Evolutionary conservation across 92 coral and sea anemone genomes (phyloP), one percentile per base, ranked within the genome.

Genomic region (Epizoanthus fatuus): DNA sequence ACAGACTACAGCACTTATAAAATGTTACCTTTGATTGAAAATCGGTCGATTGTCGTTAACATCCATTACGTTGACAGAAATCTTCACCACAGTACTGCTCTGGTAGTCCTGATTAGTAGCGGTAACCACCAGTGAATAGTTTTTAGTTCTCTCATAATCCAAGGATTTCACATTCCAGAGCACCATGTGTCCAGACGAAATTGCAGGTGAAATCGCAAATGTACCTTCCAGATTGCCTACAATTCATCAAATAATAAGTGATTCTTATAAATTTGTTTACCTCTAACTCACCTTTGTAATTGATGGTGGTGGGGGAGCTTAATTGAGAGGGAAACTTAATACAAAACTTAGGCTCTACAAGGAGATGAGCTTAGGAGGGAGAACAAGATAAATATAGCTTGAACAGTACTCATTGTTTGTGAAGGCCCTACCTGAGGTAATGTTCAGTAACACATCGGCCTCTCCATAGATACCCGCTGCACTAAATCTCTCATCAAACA

Each of bases 31-130:
- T 74, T 13, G 63, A 7, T 54, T 54, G 79, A 73, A 73, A 16
- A 72, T 49, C 7, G 77, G 77, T 8, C 58, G 62, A 58, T 72
- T 72, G 59, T 72, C 77, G 62, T 72, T 73, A 54, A 73, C 9
- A 14, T 73, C 79, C 16, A 29, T 25, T 32, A 73, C 53, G 47
- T 73, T 39, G 11, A 73, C 55, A 62, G 5, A 44, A 73, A 73
- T 52, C 11, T 56, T 53, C 51, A 73, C 47, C 19, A 54, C 32
- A 14, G 79, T 73, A 13, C 49, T 73, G 25, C 20, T 73, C 47
- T 73, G 49, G 42, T 73, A 73, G 32, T 73, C 79, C 79, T 20
- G 64, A 54, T 73, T 73, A 52, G 79, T 73, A 29, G 79, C 79
- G 9, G 11, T 53, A 42, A 73, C 20, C 16, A 9, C 42, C 64